Evolutionary conservation across 2,113 vertebrate genomes (phyloP).

Genomic region (Leucosticte australis): DNA sequence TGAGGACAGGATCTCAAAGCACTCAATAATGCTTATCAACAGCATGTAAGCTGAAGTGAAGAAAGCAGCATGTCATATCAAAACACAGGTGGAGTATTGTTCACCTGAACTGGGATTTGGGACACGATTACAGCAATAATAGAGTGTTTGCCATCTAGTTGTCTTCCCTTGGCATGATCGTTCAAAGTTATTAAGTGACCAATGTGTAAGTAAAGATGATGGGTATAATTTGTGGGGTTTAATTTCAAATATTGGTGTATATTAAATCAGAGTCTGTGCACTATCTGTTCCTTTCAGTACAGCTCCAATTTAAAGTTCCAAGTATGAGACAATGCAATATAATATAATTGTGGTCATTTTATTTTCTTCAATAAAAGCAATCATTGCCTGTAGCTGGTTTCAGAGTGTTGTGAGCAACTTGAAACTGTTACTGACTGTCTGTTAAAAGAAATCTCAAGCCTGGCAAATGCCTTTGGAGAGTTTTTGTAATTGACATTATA

Average conservation of each 20-base stretch:
- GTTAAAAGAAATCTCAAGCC: conserved; percentile 15
- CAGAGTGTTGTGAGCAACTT: neutral
- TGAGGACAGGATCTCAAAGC: neutral
- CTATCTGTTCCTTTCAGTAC: neutral
- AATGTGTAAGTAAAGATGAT: neutral
- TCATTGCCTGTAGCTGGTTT: neutral
- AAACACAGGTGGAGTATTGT: neutral
- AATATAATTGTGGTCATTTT: conserved; percentile 37
- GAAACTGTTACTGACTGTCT: neutral
- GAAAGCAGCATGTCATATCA: neutral
- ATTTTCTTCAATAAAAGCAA: conserved; percentile 48
- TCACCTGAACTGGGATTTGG: neutral
- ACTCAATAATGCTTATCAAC: neutral
- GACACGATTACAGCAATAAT: neutral
- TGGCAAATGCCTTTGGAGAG: neutral
- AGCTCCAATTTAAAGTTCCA: conserved; percentile 22
- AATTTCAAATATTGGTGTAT: conserved; percentile 1
- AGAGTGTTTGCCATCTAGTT: neutral
- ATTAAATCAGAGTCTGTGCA: neutral
- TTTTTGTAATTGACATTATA: neutral
- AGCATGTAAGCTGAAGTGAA: neutral
- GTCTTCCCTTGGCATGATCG: neutral
- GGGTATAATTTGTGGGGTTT: neutral
- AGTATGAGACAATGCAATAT: conserved; percentile 14
- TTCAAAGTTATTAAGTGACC: neutral